Evolutionary conservation across 2,888 invertebrate species (phyloP), one percentile per base, ranked within the genome.

Genomic region (Ariolimax columbianus): DNA sequence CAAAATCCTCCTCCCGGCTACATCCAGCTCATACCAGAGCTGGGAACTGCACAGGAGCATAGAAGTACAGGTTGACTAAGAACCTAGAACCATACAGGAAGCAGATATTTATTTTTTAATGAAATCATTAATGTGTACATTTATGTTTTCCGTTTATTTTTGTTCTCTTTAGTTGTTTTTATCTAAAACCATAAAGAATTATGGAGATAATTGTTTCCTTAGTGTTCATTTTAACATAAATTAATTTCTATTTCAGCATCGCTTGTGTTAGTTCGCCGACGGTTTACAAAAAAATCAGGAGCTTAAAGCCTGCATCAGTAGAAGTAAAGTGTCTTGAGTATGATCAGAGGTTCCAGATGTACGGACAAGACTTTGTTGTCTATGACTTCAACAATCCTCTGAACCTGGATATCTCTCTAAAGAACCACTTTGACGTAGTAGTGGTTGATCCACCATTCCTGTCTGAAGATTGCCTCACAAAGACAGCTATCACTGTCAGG

Each of bases 371-470:
- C 93, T 99, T 97, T 94, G 95, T 97, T 68, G 96, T 96, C 88
- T 99, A 98, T 92, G 98, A 99, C 94, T 98, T 98, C 93, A 97
- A 97, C 90, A 94, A 95, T 23, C 97, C 97, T 0, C 95, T 96
- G 23, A 95, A 96, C 77, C 91, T 97, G 26, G 96, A 96, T 0
- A 93, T 95, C 55, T 96, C 96, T 23, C 94, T 96, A 26, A 88
- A 92, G 82, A 87, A 90, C 33, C 93, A 95, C 75, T 98, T 96
- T 93, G 97, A 98, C 94, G 93, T 99, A 40, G 97, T 99, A 0
- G 95, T 99, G 82, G 97, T 97, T 0, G 99, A 99, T 95, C 99
- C 99, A 0, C 99, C 99, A 0, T 99, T 98, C 94, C 95, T 99
- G 3, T 97, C 98, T 0, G 97, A 97, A 89, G 98, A 98, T 93